Percentiles rank a stretch among this genome's conserved stretches.
phyloP scores from a whole-genome alignment of 2,888 invertebrate species.

The Drosophila buzzatii region DNA sequence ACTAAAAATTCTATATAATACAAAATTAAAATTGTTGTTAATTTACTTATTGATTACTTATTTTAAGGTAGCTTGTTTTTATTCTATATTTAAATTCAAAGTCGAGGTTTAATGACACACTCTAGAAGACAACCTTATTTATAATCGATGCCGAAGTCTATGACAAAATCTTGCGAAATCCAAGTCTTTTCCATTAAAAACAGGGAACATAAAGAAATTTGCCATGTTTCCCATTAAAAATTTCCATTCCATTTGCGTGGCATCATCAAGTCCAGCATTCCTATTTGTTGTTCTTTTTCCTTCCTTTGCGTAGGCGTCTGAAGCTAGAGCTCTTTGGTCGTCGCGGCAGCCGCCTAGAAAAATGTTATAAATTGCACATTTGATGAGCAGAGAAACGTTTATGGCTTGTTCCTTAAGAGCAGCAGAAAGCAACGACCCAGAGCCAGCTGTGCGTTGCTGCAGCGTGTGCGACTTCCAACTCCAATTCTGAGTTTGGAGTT shows the following conservation, averaged over 20 bases:
- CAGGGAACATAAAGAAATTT: too few species aligned
- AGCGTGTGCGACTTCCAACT: slow-evolving; percentile 1
- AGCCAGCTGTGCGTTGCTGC: slow-evolving; percentile 54
- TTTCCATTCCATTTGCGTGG: background rate
- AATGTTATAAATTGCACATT: slow-evolving; percentile 81
- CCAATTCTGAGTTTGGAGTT: slow-evolving; percentile 23
- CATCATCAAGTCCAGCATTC: background rate
- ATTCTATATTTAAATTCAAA: too few species aligned
- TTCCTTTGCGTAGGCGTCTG: slow-evolving; percentile 70
- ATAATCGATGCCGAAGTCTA: too few species aligned
- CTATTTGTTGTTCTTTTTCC: background rate
- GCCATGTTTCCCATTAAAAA: too few species aligned
- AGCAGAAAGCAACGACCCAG: slow-evolving; percentile 26
- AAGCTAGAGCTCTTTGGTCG: slow-evolving; percentile 42
- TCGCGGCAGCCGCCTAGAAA: slow-evolving; percentile 43
- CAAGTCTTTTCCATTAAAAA: too few species aligned
- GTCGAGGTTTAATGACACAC: too few species aligned
- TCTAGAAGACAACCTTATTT: too few species aligned
- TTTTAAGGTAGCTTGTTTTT: too few species aligned
- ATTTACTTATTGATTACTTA: too few species aligned
- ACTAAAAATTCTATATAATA: too few species aligned
- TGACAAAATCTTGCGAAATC: too few species aligned
- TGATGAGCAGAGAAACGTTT: slow-evolving; percentile 80
- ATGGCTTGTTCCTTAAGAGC: slow-evolving; percentile 62
- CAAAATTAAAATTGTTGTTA: too few species aligned